Percentiles rank a stretch among this genome's conserved stretches.
phyloP scores from a whole-genome alignment of 1,140 invertebrate genomes.

The Cydia fagiglandana region DNA sequence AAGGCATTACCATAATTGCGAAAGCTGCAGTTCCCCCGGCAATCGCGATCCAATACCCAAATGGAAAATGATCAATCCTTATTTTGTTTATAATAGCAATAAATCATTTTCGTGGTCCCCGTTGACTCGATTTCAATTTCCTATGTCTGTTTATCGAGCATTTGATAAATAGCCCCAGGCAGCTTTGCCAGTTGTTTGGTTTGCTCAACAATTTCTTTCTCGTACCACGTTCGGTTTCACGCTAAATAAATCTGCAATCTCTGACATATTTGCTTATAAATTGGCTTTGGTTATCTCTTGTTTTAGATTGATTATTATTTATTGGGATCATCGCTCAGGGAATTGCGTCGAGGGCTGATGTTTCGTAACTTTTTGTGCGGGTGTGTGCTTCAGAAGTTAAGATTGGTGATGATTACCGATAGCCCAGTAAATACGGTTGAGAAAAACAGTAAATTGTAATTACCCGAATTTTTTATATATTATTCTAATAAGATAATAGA shows the following conservation, averaged over 20 bases:
- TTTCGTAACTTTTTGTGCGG: background rate
- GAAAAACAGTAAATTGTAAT: no score
- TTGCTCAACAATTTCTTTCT: slow-evolving; percentile 52
- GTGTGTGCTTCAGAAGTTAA: background rate
- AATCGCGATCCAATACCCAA: slow-evolving; percentile 61
- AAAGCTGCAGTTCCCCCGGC: slow-evolving; percentile 49
- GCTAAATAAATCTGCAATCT: slow-evolving; percentile 72
- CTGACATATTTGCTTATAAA: slow-evolving; percentile 67
- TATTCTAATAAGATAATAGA: no score
- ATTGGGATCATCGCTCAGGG: slow-evolving; percentile 44
- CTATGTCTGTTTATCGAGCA: slow-evolving; percentile 72
- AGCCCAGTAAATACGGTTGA: no score
- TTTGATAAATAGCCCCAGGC: slow-evolving; percentile 74
- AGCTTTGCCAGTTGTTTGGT: slow-evolving; percentile 53
- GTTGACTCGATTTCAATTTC: slow-evolving; percentile 76
- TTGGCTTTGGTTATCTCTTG: slow-evolving; percentile 66
- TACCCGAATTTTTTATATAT: no score
- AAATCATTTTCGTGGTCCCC: slow-evolving; percentile 70
- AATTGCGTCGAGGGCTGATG: slow-evolving; percentile 34
- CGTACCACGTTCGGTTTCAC: slow-evolving; percentile 57
- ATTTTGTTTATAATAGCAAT: slow-evolving; percentile 75
- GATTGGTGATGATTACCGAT: background rate
- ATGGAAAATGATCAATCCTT: slow-evolving; percentile 73
- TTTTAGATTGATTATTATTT: slow-evolving; percentile 58
- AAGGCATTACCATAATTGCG: slow-evolving; percentile 39